phyloP scores from a whole-genome alignment of 1,140 invertebrate species.

The Zophobas atratus region DNA sequence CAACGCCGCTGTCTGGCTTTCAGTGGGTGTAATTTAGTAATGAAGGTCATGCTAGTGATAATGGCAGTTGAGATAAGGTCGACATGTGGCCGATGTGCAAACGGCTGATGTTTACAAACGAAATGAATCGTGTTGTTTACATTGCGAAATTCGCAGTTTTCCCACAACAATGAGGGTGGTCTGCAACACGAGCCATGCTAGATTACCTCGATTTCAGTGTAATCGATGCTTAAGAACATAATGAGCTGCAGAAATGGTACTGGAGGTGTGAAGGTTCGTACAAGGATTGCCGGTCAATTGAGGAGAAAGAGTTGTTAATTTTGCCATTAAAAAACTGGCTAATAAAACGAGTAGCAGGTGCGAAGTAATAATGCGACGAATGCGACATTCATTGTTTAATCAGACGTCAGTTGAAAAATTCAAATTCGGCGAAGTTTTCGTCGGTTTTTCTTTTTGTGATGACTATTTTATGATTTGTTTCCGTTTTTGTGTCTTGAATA shows the following conservation, averaged over 20 bases:
- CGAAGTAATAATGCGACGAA: too few species aligned
- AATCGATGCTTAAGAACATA: slow-evolving; percentile 25
- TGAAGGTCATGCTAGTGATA: not conserved
- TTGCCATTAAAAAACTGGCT: not conserved
- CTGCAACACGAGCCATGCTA: not conserved
- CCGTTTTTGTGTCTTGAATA: too few species aligned
- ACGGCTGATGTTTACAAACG: not conserved
- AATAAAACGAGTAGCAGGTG: too few species aligned
- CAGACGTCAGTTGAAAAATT: not conserved
- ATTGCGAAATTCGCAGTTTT: not conserved
- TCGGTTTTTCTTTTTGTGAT: too few species aligned
- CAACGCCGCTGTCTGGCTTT: not conserved
- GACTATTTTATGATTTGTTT: too few species aligned
- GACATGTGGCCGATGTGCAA: not conserved
- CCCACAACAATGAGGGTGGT: slow-evolving; percentile 25
- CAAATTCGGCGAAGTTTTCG: too few species aligned
- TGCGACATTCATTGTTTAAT: too few species aligned
- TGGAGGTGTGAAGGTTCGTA: not conserved
- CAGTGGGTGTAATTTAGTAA: too few species aligned
- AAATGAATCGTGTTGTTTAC: not conserved
- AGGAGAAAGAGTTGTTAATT: slow-evolving; percentile 8
- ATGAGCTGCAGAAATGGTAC: slow-evolving; percentile 16
- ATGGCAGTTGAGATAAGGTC: not conserved
- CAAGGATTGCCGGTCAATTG: slow-evolving; percentile 3
- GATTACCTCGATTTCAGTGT: slow-evolving; percentile 5